Percentiles rank a stretch among this genome's conserved stretches.
Evolutionary conservation across 2,113 vertebrate species (phyloP).

Genomic region (Gasterosteus nipponicus): DNA sequence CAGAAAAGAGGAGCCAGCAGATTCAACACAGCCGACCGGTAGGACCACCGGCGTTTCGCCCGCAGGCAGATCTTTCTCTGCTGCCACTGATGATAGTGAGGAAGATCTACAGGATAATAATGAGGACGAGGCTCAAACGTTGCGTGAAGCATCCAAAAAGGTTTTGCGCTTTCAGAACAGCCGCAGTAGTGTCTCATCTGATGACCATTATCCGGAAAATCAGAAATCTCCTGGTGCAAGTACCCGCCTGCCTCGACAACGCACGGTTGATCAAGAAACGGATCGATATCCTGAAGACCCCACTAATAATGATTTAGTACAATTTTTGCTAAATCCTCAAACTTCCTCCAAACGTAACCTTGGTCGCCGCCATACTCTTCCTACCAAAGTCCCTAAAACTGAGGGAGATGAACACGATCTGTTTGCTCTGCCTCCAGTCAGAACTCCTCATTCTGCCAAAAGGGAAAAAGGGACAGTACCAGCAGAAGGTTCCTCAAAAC

Average conservation of each 20-base stretch:
- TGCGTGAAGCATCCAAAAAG: conserved; percentile 79
- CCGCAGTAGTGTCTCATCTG: conserved; percentile 71
- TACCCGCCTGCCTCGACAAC: conserved; percentile 32
- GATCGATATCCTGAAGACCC: conserved; percentile 49
- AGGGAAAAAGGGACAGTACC: conserved; percentile 37
- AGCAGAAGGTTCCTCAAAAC: conserved; percentile 43
- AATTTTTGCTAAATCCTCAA: conserved; percentile 42
- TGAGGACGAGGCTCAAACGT: conserved; percentile 73
- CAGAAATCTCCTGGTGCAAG: conserved; percentile 51
- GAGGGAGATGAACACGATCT: conserved; percentile 47
- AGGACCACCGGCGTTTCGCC: conserved; percentile 22
- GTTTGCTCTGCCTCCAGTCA: conserved; percentile 11
- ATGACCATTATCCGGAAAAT: conserved; percentile 62
- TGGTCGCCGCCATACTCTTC: conserved; percentile 74
- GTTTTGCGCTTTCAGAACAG: conserved; percentile 77
- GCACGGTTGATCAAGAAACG: conserved; percentile 64
- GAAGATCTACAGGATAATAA: conserved; percentile 71
- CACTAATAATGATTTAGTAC: conserved; percentile 58
- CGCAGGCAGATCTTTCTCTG: conserved; percentile 19
- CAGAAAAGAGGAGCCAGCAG: conserved; percentile 22
- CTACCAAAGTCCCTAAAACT: conserved; percentile 36
- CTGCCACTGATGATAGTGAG: conserved; percentile 17
- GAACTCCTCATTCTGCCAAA: conserved; percentile 29
- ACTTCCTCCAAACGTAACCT: conserved; percentile 40
- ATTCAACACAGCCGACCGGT: not conserved